Evolutionary conservation across 2,888 invertebrate species (phyloP), one percentile per base, ranked within the genome.

Genomic region (Hyppa rectilinea): DNA sequence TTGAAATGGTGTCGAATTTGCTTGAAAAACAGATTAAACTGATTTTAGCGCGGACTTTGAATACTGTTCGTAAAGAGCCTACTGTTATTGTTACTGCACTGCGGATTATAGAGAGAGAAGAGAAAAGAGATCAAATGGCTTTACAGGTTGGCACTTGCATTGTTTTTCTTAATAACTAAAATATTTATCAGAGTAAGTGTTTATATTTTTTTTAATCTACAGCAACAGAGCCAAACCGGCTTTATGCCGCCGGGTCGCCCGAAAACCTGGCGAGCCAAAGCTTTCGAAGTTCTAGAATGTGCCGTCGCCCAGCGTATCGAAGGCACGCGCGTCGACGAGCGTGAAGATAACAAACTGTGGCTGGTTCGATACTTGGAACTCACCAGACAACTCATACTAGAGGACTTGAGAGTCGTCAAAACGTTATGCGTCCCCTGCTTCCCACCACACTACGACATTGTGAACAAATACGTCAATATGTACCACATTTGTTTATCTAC

Each of bases 41-140:
- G 56, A 98, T 99, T 76, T 92, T 99, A 64, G 98, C 98, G 73
- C 96, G 99, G 72, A 98, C 99, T 1, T 94, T 99, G 58, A 99
- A 99, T 89, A 99, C 99, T 2, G 99, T 99, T 0, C 96, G 99
- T 31, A 99, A 99, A 91, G 98, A 99, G 89, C 99, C 99, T 0
- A 99, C 98, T 0, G 97, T 99, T 12, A 98, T 99, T 83, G 99
- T 99, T 0, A 99, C 99, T 10, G 99, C 99, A 0, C 92, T 99
- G 47, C 96, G 99, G 81, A 99, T 99, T 67, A 98, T 99, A 86
- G 99, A 99, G 92, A 96, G 99, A 66, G 99, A 99, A 92, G 99
- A 99, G 89, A 98, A 98, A 93, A 97, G 98, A 43, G 99, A 99
- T 96, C 97, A 97, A 85, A 98, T 98, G 94, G 98, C 99, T 14